Evolutionary conservation across 2,113 vertebrate genomes (phyloP).

Genomic region (Clupea harengus): DNA sequence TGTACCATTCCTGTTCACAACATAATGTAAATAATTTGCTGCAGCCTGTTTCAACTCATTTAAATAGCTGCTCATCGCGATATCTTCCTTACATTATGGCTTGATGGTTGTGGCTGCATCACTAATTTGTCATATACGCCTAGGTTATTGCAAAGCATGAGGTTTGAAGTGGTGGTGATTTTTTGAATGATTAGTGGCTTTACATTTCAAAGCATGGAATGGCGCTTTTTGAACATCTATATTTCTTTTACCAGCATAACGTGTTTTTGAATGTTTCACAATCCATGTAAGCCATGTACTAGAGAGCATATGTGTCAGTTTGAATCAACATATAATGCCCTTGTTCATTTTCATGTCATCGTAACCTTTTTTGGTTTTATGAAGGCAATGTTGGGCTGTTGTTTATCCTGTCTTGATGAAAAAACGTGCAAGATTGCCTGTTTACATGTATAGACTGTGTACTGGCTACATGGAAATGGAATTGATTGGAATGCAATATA

Average conservation of each 20-base stretch:
- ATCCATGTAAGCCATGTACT: background rate
- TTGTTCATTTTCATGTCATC: background rate
- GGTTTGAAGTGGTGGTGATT: conserved; percentile 19
- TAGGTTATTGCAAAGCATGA: background rate
- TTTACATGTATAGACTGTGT: conserved; percentile 41
- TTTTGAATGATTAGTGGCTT: conserved; percentile 31
- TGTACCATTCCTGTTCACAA: background rate
- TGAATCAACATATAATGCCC: background rate
- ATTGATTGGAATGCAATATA: conserved; percentile 9
- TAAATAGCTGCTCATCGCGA: background rate
- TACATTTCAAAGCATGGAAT: conserved; percentile 13
- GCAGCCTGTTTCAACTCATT: background rate
- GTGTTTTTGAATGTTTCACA: background rate
- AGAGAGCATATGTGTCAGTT: conserved; percentile 1
- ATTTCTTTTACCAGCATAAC: background rate
- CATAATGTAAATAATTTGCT: background rate
- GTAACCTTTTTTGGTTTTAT: background rate
- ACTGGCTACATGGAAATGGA: background rate
- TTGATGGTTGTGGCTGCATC: background rate
- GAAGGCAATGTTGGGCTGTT: background rate
- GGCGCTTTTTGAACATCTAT: background rate
- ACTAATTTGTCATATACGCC: background rate
- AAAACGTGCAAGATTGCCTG: conserved; percentile 21
- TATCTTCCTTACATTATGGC: background rate
- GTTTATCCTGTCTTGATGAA: conserved; percentile 1